Conservation (phyloP, 53 echinoderm and acorn worm species). For the Echinometra lucunter region DNA sequence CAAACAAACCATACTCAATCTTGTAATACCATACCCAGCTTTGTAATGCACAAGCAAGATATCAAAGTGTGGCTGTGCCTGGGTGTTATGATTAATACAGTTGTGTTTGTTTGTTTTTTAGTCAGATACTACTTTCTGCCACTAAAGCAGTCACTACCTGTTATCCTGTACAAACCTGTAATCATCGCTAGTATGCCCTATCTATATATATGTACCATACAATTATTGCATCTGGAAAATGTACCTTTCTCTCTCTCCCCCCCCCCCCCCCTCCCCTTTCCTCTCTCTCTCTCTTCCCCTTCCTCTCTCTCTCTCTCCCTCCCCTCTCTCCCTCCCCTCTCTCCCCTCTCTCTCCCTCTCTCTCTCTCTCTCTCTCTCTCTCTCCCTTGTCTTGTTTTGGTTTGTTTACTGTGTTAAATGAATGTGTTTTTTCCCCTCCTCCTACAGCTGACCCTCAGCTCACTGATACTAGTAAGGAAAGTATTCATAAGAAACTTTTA, state of each 20-base stretch:
- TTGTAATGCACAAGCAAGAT: slow-evolving; percentile 12
- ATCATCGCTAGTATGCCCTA: background rate
- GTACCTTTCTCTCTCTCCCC: too few relatives aligned
- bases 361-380: too few relatives aligned
- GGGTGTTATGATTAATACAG: background rate
- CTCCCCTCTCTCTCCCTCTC: too few relatives aligned
- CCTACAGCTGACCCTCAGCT: background rate
- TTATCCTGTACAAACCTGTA: background rate
- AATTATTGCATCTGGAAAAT: background rate
- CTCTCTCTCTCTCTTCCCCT: too few relatives aligned
- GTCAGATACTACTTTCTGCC: slow-evolving; percentile 37
- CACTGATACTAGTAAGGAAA: background rate
- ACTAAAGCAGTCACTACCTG: background rate
- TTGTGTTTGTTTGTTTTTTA: background rate
- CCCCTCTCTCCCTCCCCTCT: background rate
- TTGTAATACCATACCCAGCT: slow-evolving; percentile 25
- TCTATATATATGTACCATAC: background rate
- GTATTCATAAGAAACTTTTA: background rate
- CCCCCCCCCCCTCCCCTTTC: too few relatives aligned
- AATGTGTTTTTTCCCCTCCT: background rate
- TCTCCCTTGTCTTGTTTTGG: background rate
- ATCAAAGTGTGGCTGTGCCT: slow-evolving; percentile 23
- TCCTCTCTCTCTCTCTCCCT: background rate
- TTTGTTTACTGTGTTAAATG: background rate
- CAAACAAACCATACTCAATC: slow-evolving; percentile 8